These are phyloP conservation scores for Xerus inauris DNA, from an alignment of 2,113 vertebrate species.

Conservation along the genomic window DNA sequence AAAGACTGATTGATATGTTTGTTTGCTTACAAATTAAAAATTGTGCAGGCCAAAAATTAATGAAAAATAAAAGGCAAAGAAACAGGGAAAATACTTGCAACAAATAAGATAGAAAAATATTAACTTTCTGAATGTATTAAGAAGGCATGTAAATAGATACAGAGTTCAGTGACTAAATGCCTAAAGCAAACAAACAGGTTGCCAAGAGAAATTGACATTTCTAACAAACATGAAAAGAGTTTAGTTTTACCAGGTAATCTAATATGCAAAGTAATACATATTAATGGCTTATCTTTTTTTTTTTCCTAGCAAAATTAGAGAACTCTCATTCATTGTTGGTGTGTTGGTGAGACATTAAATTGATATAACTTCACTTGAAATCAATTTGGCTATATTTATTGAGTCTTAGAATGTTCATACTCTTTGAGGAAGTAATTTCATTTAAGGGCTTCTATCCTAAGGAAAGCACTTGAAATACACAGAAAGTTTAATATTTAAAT, in stretches of 20 bases:
- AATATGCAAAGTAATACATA: conserved; percentile 11
- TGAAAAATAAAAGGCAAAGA: not conserved
- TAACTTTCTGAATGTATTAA: not conserved
- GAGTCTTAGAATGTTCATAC: not conserved
- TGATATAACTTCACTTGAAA: not conserved
- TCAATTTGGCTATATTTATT: not conserved
- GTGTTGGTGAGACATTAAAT: not conserved
- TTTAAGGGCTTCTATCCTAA: not conserved
- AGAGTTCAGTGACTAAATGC: not conserved
- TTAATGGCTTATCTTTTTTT: not conserved
- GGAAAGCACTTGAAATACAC: not conserved
- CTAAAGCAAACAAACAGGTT: not conserved
- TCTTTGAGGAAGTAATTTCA: not conserved
- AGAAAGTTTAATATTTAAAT: not conserved
- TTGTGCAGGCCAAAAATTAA: not conserved
- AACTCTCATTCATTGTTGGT: not conserved
- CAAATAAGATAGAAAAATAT: not conserved
- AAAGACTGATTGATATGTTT: not conserved
- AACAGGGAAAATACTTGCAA: not conserved
- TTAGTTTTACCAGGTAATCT: not conserved
- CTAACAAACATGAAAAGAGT: not conserved
- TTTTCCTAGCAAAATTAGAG: not conserved
- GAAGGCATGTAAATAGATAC: not conserved
- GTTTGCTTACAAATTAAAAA: not conserved
- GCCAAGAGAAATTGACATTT: not conserved